Conservation (phyloP, 2,113 vertebrate species). For the Menura novaehollandiae region DNA sequence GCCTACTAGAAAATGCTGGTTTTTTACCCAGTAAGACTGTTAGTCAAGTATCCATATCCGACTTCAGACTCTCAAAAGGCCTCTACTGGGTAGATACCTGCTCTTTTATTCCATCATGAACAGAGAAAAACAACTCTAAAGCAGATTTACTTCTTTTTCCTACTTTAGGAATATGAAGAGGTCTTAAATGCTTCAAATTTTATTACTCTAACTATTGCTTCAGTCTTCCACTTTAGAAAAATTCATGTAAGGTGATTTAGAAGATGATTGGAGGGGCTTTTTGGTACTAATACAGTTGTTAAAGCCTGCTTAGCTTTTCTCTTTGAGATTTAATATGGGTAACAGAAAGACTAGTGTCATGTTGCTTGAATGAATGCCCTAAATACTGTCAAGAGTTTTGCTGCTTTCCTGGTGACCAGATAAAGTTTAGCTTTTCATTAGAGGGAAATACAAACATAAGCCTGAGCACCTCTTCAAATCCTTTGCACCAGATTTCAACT, state of each 20-base stretch:
- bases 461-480: neutral
- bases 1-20: neutral
- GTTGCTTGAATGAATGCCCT: neutral
- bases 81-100: neutral
- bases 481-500: slow-evolving; percentile 8
- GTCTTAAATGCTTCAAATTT: neutral
- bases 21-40: neutral
- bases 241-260: neutral
- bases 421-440: neutral
- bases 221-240: neutral
- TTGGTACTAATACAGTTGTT: neutral
- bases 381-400: neutral
- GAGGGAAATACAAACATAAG: neutral
- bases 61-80: neutral
- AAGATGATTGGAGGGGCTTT: neutral
- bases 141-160: neutral
- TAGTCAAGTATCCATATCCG: neutral
- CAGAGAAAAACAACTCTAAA: neutral
- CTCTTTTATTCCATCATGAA: neutral
- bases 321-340: neutral
- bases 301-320: neutral
- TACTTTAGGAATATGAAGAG: neutral
- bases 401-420: neutral
- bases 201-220: neutral
- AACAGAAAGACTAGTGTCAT: neutral